Base-by-base conservation (phyloP, 2,888 invertebrate species). In the Augiades crinisus region DNA sequence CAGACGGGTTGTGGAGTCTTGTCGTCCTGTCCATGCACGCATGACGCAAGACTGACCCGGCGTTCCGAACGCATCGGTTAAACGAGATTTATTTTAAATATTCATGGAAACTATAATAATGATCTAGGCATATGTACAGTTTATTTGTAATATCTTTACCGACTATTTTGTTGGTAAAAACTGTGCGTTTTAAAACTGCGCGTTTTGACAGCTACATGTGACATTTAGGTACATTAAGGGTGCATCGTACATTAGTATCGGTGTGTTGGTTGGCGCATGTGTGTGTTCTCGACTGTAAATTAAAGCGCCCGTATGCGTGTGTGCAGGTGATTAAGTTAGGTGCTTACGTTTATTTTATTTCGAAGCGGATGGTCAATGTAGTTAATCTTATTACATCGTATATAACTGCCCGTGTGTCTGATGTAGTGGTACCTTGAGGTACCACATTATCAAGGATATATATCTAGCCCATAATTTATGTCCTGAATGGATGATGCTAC, bases 1-100 rank as follows among this genome's bases (percentile, higher is more conserved):
- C 50, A 59, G 68, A 72, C 75, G 66, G 63, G 73, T 72, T 71
- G 64, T 57, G 53, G 65, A 13, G 30, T 38, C 34, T 24, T 16
- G 33, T 40, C 17, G 24, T 37, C 36, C 46, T 36, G 21, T 27
- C 30, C 24, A 27, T 46, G 24, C 36, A 16, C 10, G 19, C 12
- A 37, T 12, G 10, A 30, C 30, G 43, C 30, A 31, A 19, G 21
- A 33, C 16, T 27, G 10, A 41, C 10, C n/a, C 16, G 13, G 27
- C 41, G 16, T 41, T 41, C 19, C 27, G 3, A 34, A 34, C 3
- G n/a, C n/a, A 37, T 40, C 13, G 10, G n/a, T n/a, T 40, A 22
- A 21, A 40, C 14, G 1, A 21, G 12, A 10, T n/a, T n/a, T n/a
- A n/a, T n/a, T n/a, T n/a, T n/a, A n/a, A n/a, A n/a, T n/a, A n/a